Evolutionary conservation across 2,113 vertebrate species (phyloP).

Genomic region (Empidonax traillii): DNA sequence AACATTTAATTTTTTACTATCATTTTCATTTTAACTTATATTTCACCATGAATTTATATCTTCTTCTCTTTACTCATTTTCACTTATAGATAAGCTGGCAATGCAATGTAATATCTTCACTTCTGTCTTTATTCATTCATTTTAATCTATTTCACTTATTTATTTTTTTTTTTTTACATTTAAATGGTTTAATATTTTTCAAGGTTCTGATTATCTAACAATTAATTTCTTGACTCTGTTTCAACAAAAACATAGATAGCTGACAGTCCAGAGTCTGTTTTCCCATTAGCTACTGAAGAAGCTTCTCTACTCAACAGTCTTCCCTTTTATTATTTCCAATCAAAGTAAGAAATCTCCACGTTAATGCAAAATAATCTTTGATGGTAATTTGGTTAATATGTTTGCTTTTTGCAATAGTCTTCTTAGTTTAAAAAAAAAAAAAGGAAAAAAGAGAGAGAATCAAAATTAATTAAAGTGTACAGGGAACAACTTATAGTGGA

Average conservation of each 20-base stretch:
- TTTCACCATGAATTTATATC: constrained; percentile 8
- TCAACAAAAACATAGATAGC: background rate
- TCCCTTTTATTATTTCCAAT: background rate
- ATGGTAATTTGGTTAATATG: background rate
- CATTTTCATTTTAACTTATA: background rate
- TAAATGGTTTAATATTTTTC: background rate
- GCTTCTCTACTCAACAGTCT: background rate
- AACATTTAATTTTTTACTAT: background rate
- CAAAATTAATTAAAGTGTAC: background rate
- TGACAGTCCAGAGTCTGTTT: background rate
- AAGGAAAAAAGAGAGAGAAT: background rate
- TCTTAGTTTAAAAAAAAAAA: background rate
- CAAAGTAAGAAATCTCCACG: background rate
- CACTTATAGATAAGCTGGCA: background rate
- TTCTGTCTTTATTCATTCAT: background rate
- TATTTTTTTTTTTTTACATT: background rate
- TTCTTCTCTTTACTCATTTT: background rate
- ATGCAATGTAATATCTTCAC: background rate
- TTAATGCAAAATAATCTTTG: background rate
- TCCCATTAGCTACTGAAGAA: background rate
- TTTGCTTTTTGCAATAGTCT: background rate
- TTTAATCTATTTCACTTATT: background rate
- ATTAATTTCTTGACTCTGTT: background rate
- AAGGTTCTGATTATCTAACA: background rate
- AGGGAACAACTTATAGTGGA: background rate